Evolutionary conservation across 2,888 invertebrate genomes (phyloP), one percentile per base, ranked within the genome.

Genomic region (Monopis laevigella): DNA sequence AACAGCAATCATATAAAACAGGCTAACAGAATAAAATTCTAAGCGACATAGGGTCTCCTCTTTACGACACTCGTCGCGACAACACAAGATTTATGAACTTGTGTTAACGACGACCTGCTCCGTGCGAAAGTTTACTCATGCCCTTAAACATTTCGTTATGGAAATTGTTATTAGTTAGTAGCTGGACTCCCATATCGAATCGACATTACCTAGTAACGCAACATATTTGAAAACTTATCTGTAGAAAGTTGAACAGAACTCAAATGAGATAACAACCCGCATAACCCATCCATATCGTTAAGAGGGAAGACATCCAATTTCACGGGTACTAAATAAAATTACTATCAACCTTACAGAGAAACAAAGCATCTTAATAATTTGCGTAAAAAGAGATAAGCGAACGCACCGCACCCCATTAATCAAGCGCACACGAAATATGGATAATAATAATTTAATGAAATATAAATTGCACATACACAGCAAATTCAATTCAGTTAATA

Each of bases 251-350:
- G n/a, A n/a, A n/a, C n/a, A n/a, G n/a, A n/a, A n/a, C n/a, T n/a
- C n/a, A n/a, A n/a, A n/a, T n/a, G n/a, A n/a, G n/a, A n/a, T n/a
- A n/a, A n/a, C n/a, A n/a, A n/a, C n/a, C n/a, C n/a, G n/a, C n/a
- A n/a, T n/a, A n/a, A n/a, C 21, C 21, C 36, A 36, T 36, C 29
- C 4, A 11, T 29, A 29, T 29, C 29, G 11, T 3, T 13, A 21
- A 19, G 11, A 21, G 36, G 21, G 36, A 16, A 40, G 26, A 59
- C 62, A 62, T 70, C 65, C 66, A 75, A 78, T 77, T 78, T 75
- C 74, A 78, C 58, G 73, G 71, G 43, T 64, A 66, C 65, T 78
- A 77, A 77, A 78, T 71, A 77, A 78, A 80, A 78, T 80, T 77
- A 70, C 58, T 74, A 65, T 56, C 62, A 53, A 58, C 54, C 63